Evolutionary conservation across 2,888 invertebrate species (phyloP).

Genomic region (Drosophila robusta): DNA sequence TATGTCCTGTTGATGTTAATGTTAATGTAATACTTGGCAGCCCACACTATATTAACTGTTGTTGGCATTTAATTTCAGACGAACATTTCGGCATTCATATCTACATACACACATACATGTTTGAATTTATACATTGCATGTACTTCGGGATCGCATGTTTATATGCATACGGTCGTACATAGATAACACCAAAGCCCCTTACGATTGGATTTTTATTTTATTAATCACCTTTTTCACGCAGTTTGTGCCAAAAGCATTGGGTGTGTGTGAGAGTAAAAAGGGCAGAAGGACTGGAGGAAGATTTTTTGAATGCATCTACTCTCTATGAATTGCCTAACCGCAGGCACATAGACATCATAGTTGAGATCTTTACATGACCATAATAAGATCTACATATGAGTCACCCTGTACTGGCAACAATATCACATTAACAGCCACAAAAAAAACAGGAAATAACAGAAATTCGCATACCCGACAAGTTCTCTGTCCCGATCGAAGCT

Average conservation of each 20-base stretch:
- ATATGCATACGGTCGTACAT: neutral
- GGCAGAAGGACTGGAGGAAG: neutral
- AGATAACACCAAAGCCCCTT: constrained; percentile 11
- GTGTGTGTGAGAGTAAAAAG: neutral
- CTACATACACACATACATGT: neutral
- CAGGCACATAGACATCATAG: neutral
- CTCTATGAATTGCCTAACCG: neutral
- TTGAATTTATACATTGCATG: neutral
- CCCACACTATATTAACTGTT: constrained; percentile 37
- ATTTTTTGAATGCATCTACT: too few relatives aligned
- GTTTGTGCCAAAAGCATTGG: constrained; percentile 1
- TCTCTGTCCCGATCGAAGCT: too few relatives aligned
- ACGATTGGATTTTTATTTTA: constrained; percentile 10
- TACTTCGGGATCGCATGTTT: neutral
- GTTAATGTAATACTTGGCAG: constrained; percentile 50
- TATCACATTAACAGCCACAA: too few relatives aligned
- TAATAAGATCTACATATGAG: neutral
- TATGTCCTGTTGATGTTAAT: constrained; percentile 27
- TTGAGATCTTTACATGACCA: neutral
- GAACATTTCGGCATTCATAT: neutral
- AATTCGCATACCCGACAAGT: too few relatives aligned
- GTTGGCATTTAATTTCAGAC: constrained; percentile 32
- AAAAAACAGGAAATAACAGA: too few relatives aligned
- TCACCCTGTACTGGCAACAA: neutral
- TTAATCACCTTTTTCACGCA: constrained; percentile 10